phyloP scores from a whole-genome alignment of 2,797 vertebrate species.

The Tragopan temminckii region DNA sequence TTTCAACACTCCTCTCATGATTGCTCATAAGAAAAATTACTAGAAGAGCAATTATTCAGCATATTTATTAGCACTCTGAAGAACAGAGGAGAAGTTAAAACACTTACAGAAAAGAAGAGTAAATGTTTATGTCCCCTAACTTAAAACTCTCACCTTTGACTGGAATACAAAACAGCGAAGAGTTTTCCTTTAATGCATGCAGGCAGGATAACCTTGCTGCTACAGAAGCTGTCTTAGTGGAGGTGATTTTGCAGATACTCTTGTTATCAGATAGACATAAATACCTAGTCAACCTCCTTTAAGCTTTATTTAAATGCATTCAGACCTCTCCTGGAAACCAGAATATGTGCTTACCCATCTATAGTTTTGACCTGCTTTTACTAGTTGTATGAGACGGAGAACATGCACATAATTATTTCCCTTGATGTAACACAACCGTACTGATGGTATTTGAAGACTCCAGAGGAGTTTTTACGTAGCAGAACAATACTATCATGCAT shows the following conservation, averaged over 20 bases:
- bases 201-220: background rate
- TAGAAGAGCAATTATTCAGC: background rate
- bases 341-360: background rate
- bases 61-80: background rate
- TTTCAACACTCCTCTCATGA: background rate
- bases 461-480: background rate
- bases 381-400: background rate
- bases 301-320: background rate
- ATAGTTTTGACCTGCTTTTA: background rate
- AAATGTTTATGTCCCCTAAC: background rate
- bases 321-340: background rate
- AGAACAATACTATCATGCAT: background rate
- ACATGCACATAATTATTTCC: background rate
- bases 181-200: background rate
- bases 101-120: background rate
- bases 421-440: background rate
- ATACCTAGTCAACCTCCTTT: background rate
- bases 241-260: background rate
- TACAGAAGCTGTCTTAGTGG: background rate
- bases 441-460: background rate
- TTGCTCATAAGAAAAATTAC: background rate
- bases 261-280: rapidly evolving
- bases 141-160: background rate
- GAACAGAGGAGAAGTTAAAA: background rate
- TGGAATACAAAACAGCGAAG: background rate